Conservation (phyloP, 92 coral and sea anemone species). For the Meandrina meandrites region DNA sequence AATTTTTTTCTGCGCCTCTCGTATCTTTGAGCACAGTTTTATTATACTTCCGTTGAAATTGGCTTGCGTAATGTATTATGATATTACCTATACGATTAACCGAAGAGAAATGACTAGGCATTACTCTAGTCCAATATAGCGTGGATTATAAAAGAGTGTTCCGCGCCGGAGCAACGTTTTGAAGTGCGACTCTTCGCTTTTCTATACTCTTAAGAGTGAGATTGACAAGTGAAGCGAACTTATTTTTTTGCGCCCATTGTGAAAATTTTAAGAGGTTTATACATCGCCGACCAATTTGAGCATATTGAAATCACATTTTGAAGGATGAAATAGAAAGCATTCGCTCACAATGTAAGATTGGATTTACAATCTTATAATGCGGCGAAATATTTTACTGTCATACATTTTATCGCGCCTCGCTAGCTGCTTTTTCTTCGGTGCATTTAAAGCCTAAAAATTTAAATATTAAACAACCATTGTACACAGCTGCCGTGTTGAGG, state of each 20-base stretch:
- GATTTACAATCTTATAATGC: not conserved
- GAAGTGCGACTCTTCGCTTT: not conserved
- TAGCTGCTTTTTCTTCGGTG: slow-evolving; percentile 27
- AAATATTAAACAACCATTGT: slow-evolving; percentile 47
- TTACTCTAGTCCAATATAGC: not conserved
- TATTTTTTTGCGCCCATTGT: not conserved
- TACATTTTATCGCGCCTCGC: not conserved
- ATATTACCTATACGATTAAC: slow-evolving; percentile 12
- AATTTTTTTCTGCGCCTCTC: slow-evolving; percentile 3
- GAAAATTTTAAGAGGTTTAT: slow-evolving; percentile 20
- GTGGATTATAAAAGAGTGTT: slow-evolving; percentile 8
- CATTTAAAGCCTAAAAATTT: slow-evolving; percentile 50
- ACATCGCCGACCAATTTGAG: slow-evolving; percentile 10
- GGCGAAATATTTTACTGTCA: slow-evolving; percentile 3
- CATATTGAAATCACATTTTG: slow-evolving; percentile 31
- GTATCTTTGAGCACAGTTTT: not conserved
- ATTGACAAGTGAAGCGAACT: not conserved
- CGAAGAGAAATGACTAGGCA: slow-evolving; percentile 16
- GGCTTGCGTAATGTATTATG: slow-evolving; percentile 36
- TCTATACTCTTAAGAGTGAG: not conserved
- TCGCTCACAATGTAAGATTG: not conserved
- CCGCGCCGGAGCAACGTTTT: not conserved
- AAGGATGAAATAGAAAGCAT: not conserved
- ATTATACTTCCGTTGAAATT: slow-evolving; percentile 5
- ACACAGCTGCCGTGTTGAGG: slow-evolving; percentile 36